Evolutionary conservation across 2,113 vertebrate genomes (phyloP).

Genomic region (Physeter macrocephalus): DNA sequence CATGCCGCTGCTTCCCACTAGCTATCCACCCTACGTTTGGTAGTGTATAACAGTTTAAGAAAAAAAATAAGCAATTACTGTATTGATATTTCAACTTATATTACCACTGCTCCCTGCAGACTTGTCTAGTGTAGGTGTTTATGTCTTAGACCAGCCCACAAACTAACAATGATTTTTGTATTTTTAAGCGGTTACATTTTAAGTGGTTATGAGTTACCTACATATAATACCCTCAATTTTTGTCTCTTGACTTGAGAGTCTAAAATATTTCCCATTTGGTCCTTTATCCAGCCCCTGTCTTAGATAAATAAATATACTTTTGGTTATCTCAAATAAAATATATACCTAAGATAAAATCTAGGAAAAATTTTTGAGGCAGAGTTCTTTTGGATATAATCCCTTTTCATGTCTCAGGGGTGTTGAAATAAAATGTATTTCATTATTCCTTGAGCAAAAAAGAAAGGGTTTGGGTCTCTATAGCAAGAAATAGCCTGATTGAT

Average conservation of each 20-base stretch:
- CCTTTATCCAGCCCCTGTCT: background rate
- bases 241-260: background rate
- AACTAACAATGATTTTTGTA: background rate
- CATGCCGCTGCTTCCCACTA: too few relatives aligned
- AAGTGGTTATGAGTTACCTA: background rate
- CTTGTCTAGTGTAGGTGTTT: background rate
- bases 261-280: constrained; percentile 21
- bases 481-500: background rate
- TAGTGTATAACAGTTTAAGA: background rate
- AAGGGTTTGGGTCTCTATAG: background rate
- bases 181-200: background rate
- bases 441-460: constrained; percentile 14
- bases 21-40: too few relatives aligned
- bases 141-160: constrained; percentile 13
- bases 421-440: constrained; percentile 33
- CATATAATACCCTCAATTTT: background rate
- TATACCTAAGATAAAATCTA: background rate
- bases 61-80: background rate
- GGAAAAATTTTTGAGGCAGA: constrained; percentile 3
- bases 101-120: background rate
- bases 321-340: constrained; percentile 10
- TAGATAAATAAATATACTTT: constrained; percentile 38
- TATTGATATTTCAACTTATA: background rate
- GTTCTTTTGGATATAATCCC: background rate
- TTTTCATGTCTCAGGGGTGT: background rate